Base-by-base conservation (phyloP, 2,888 invertebrate genomes). In the Macrophya alboannulata region DNA sequence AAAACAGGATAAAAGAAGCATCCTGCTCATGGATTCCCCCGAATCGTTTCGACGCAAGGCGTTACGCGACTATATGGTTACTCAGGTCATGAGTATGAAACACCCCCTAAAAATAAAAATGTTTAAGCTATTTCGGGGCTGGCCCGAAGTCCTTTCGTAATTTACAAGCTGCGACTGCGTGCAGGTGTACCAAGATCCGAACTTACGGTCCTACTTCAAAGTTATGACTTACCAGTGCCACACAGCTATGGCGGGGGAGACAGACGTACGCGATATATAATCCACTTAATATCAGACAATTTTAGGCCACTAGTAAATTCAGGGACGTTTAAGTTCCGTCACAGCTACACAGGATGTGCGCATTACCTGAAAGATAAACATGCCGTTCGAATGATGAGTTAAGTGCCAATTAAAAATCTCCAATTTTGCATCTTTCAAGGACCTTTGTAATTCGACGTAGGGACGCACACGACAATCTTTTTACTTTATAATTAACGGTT, bases 141-240 rank as follows among this genome's bases (percentile, higher is more conserved):
- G 43, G 43, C 12, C 55, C 10, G 37, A 77, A 77, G 85, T 71
- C 71, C 79, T 83, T 84, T 45, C 43, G 76, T 84, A 87, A 89
- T 88, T 89, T 89, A 88, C 87, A 85, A 87, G 55, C 51, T 87
- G 71, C 87, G 87, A 85, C 86, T 87, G 88, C 86, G 84, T 79
- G 86, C 89, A 89, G 89, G 89, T 89, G 89, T 89, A 86, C 65
- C n/a, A 68, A 84, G 45, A 55, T 59, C 25, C 55, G 43, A 84
- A 77, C 77, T 77, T 77, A 77, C 55, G 31, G n/a, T 77, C 31
- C 77, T 15, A 51, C 77, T 31, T 9, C 15, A 77, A 77, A 77
- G 77, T 77, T 77, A 77, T 77, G 77, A 77, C 77, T 77, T 77
- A 77, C 77, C 77, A 77, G 77, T 55, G 55, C 77, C 74, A n/a